Conservation (phyloP, 2,888 invertebrate genomes). For the Calameuta pallipes region DNA sequence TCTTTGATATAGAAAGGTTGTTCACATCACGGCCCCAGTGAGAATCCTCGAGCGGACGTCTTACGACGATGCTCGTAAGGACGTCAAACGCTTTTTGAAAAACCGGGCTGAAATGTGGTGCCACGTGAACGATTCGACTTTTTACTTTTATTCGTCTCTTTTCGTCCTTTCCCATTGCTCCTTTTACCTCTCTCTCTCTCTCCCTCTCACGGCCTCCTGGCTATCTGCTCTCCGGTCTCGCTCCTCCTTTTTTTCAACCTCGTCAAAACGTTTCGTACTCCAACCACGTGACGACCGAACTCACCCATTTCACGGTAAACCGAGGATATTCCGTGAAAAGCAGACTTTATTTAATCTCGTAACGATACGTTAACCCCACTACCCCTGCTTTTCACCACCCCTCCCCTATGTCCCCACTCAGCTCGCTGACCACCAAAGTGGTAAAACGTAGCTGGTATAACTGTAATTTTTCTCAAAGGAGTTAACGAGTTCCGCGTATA, state of each 20-base stretch:
- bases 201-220: constrained; percentile 9
- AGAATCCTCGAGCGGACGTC: background rate
- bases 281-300: background rate
- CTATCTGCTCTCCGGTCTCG: constrained; percentile 9
- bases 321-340: background rate
- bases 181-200: constrained; percentile 5
- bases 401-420: background rate
- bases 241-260: constrained; percentile 10
- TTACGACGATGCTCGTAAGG: background rate
- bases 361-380: background rate
- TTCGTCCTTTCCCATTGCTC: background rate
- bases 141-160: constrained; percentile 12
- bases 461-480: constrained; percentile 1
- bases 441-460: background rate
- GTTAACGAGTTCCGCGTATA: background rate
- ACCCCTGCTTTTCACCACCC: constrained; percentile 6
- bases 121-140: constrained; percentile 15
- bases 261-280: constrained; percentile 12
- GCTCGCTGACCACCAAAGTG: background rate
- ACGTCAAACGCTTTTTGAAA: background rate
- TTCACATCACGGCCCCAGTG: constrained; percentile 39
- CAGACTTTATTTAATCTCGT: background rate
- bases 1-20: constrained; percentile 50
- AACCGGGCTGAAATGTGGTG: constrained; percentile 9
- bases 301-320: background rate